Evolutionary conservation across 2,888 invertebrate species (phyloP), one percentile per base, ranked within the genome.

Genomic region (Ophioninae sp.): DNA sequence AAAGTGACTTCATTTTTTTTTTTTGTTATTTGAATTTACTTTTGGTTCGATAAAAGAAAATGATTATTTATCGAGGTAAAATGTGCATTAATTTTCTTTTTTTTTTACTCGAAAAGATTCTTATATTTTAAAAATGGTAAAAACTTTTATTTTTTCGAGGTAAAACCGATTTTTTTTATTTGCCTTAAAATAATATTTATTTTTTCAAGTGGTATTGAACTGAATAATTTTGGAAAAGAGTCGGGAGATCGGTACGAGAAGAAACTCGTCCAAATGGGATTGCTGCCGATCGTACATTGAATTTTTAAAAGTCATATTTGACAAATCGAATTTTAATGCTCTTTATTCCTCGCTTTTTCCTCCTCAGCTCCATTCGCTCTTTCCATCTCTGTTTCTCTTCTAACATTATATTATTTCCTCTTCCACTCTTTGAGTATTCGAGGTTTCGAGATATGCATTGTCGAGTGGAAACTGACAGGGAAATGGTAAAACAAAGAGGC

Each of bases 181-280:
- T 30, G 30, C n/a, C n/a, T 44, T 7, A 37, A n/a, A 68, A 50
- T 17, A 13, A 17, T 50, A 6, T 17, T 65, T 57, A n/a, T 39
- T 23, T 39, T 21, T 21, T 23, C 0, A 37, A 56, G 57, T 10
- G n/a, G 30, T 57, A n/a, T 21, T 70, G 23, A 0, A 6, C 37
- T 0, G 1, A 23, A 50, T 37, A 1, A 7, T 20, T 20, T 10
- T n/a, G 17, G 30, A 30, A 8, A 41, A 69, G 75, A 84, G n/a
- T 84, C 74, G 83, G 64, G 74, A 75, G 74, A 81, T 81, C 83
- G 83, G 39, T 68, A 30, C 50, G 23, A 21, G 72, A 30, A 30
- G 30, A 82, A 77, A 64, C 23, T 73, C 84, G 79, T 72, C 79
- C 84, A 61, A 79, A 74, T 68, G 79, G 79, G 76, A 65, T 82